Base-by-base conservation (phyloP, 2,113 vertebrate genomes). In the Campylorhamphus procurvoides region DNA sequence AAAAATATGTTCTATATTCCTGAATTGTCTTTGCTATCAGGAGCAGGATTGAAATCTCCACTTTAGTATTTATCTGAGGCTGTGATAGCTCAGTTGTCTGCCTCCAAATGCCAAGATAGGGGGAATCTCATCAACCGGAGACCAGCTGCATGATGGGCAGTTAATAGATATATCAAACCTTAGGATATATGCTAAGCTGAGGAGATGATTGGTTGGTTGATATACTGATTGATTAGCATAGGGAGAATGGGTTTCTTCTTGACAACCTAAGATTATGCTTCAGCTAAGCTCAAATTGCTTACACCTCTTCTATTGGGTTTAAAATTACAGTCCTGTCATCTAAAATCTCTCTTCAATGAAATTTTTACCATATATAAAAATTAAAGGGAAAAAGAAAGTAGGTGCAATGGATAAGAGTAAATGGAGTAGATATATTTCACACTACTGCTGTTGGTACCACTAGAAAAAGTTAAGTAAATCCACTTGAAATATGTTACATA, bases 261-360 rank as follows among this genome's bases (percentile, higher is more conserved):
- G 99, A 99, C 99, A 99, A 99, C 99, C 99, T 98, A 98, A 99
- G 99, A 99, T 99, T 99, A 99, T 97, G 96, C 97, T 97, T 98
- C 97, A 98, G 98, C 98, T 98, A 98, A 98, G 98, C 98, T 98
- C 98, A 99, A 99, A 99, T 99, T 99, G 98, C 99, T 99, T 99
- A 98, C 98, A 98, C 98, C 98, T 98, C 98, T 98, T 98, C 98
- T 98, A 98, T 98, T 98, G 98, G 98, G 98, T 98, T 98, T 99
- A 98, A 99, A 99, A 99, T 99, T 99, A 99, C 98, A 99, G 99
- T 97, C 98, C 98, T 99, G 99, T 99, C 99, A 99, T 99, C 99
- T 98, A 98, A 98, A 98, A 98, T 98, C 98, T 98, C 98, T 99
- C 98, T 98, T 98, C 98, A 99, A 98, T 99, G 98, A 98, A 98